Evolutionary conservation across 2,797 vertebrate species (phyloP).

Genomic region (Salarias fasciatus): DNA sequence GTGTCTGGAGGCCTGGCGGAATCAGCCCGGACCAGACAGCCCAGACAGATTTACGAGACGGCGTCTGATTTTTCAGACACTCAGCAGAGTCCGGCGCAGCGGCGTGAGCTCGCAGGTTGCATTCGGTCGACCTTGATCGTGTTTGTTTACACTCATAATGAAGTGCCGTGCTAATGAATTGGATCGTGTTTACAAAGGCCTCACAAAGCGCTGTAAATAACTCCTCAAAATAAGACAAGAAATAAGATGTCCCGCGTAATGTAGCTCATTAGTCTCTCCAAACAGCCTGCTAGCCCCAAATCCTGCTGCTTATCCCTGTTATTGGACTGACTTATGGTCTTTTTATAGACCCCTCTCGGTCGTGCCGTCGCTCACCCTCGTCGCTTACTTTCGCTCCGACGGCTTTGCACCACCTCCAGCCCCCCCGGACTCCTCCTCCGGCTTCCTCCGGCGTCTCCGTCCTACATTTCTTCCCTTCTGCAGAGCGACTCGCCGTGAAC

Average conservation of each 20-base stretch:
- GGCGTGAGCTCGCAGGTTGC: too few species aligned
- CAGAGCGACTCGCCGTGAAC: slow-evolving; percentile 49
- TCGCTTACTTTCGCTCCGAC: background rate
- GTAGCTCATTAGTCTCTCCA: slow-evolving; percentile 19
- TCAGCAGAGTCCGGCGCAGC: too few species aligned
- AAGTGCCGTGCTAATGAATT: slow-evolving; percentile 31
- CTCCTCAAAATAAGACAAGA: background rate
- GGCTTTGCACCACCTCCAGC: slow-evolving; percentile 25
- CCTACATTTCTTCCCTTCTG: slow-evolving; percentile 20
- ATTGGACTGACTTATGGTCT: slow-evolving; percentile 40
- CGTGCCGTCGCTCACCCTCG: background rate
- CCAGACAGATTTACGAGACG: too few species aligned
- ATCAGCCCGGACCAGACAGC: too few species aligned
- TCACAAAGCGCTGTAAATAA: slow-evolving; percentile 23
- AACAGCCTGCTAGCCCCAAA: slow-evolving; percentile 16
- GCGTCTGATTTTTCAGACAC: too few species aligned
- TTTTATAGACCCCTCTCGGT: slow-evolving; percentile 29
- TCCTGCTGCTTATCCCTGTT: slow-evolving; percentile 30
- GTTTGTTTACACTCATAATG: slow-evolving; percentile 30
- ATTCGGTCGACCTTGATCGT: too few species aligned
- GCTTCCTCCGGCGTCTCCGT: slow-evolving; percentile 24
- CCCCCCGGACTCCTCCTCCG: slow-evolving; percentile 18
- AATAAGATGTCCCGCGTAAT: slow-evolving; percentile 4
- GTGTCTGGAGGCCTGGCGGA: too few species aligned
- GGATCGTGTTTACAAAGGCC: slow-evolving; percentile 27